phyloP scores from a whole-genome alignment of 2,113 vertebrate genomes.

The Heterochromis multidens region DNA sequence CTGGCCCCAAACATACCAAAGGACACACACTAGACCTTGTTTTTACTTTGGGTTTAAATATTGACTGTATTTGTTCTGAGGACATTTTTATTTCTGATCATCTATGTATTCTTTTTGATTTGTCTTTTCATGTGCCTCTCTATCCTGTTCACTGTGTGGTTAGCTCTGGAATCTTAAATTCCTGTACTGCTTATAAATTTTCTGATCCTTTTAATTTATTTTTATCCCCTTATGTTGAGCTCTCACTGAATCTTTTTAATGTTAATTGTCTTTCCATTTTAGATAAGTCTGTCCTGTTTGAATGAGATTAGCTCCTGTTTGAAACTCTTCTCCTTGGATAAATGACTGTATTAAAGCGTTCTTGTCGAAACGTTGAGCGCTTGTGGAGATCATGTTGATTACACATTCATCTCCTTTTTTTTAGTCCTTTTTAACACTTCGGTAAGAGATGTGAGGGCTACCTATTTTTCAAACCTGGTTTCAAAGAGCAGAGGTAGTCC shows the following conservation, averaged over 20 bases:
- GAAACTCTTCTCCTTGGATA: background rate
- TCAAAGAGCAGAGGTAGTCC: background rate
- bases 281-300: background rate
- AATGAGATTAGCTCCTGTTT: background rate
- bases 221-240: background rate
- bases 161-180: background rate
- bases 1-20: background rate
- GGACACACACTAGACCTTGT: background rate
- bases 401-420: background rate
- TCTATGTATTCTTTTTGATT: background rate
- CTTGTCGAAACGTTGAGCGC: background rate
- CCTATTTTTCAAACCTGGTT: background rate
- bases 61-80: background rate
- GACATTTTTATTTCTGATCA: background rate
- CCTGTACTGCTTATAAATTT: background rate
- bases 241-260: background rate
- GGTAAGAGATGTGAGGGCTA: background rate
- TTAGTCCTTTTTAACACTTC: background rate
- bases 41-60: background rate
- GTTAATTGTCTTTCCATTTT: background rate
- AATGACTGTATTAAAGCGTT: background rate
- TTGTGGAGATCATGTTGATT: background rate
- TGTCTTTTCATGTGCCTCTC: background rate
- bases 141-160: too few relatives aligned
- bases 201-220: background rate